phyloP scores from a whole-genome alignment of 2,113 vertebrate genomes.

The Erpornis zantholeuca region DNA sequence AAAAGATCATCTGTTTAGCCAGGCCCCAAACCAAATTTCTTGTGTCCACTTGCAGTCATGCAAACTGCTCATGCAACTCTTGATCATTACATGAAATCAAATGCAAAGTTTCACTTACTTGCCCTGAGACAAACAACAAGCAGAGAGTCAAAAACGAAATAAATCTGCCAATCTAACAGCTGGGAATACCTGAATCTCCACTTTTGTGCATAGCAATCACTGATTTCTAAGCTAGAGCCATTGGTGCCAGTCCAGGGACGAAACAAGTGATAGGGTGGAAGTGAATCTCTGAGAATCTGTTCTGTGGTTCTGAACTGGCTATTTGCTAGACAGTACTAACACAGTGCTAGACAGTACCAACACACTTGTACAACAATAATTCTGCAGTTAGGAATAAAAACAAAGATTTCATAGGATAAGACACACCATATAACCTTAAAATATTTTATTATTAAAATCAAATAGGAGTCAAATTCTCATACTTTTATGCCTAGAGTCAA shows the following conservation, averaged over 20 bases:
- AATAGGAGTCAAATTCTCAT: not conserved
- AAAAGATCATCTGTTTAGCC: not conserved
- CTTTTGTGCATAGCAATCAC: not conserved
- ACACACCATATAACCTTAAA: not conserved
- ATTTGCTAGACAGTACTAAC: not conserved
- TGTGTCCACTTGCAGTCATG: not conserved
- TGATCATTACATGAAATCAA: not conserved
- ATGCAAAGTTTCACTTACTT: not conserved
- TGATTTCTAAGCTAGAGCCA: not conserved
- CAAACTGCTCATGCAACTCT: not conserved
- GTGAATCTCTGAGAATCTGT: not conserved
- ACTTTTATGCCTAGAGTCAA: not conserved
- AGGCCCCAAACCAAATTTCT: not conserved
- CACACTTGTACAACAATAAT: not conserved
- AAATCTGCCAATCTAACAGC: accelerated
- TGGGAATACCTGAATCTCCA: not conserved
- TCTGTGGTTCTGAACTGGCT: not conserved
- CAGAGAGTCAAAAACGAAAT: too few relatives aligned
- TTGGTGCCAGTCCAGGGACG: not conserved
- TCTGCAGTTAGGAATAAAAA: not conserved
- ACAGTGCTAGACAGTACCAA: too few relatives aligned
- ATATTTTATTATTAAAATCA: not conserved
- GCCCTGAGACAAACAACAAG: not conserved
- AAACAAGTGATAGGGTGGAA: not conserved
- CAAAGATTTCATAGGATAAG: not conserved